A percentile compares a stretch with the other conserved stretches of the same genome.
Conservation (phyloP, 2,888 invertebrate genomes). For the Bursaphelenchus okinawaensis region DNA sequence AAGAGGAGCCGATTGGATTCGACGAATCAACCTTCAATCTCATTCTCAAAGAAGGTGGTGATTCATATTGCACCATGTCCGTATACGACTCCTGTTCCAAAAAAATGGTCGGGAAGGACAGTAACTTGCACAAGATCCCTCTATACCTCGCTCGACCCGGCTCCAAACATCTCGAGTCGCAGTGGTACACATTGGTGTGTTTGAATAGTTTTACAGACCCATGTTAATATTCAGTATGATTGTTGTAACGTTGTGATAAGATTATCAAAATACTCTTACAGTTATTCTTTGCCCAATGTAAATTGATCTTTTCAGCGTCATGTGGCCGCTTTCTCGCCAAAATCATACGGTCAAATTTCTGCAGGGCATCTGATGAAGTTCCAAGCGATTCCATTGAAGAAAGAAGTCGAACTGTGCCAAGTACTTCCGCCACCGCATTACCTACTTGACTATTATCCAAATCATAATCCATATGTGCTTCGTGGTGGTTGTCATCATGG, state of each 20-base stretch:
- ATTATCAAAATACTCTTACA: too few relatives aligned
- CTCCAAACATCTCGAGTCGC: background rate
- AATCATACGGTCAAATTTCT: too few relatives aligned
- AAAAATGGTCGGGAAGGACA: too few relatives aligned
- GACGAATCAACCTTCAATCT: background rate
- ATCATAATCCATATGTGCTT: background rate
- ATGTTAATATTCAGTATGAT: too few relatives aligned
- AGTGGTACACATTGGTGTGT: background rate
- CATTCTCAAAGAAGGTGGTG: background rate
- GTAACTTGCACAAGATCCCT: too few relatives aligned
- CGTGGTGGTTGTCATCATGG: background rate
- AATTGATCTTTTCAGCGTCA: too few relatives aligned
- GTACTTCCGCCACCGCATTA: background rate
- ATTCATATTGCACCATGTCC: too few relatives aligned
- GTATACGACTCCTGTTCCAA: too few relatives aligned
- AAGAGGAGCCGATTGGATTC: background rate
- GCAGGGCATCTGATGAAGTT: too few relatives aligned
- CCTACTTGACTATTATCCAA: background rate
- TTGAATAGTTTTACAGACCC: background rate
- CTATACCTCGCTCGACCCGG: background rate
- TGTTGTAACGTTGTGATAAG: too few relatives aligned
- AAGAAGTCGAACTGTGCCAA: background rate
- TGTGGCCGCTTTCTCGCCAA: too few relatives aligned
- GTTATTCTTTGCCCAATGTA: too few relatives aligned
- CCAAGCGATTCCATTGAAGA: background rate